These are phyloP conservation scores for Siphlonurus alternatus DNA, from an alignment of 2,888 invertebrate species.

Conservation along the genomic window DNA sequence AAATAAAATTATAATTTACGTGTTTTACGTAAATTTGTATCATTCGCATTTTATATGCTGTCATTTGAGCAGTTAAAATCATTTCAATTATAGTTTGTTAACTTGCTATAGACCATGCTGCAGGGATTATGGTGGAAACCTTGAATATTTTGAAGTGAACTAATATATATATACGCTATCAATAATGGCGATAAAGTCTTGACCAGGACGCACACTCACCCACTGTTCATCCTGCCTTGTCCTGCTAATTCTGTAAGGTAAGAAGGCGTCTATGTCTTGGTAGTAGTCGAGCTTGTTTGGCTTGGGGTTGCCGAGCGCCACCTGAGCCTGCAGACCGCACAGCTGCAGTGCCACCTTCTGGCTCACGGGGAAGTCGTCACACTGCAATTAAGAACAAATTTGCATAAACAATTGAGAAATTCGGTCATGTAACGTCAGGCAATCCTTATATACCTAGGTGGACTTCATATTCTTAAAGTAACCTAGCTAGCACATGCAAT, in stretches of 20 bases:
- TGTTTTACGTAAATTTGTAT: conserved; percentile 8
- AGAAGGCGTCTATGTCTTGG: conserved; percentile 75
- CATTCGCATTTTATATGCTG: background rate
- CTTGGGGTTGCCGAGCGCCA: conserved; percentile 68
- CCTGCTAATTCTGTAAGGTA: conserved; percentile 67
- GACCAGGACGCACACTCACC: too few species aligned
- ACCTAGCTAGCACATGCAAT: background rate
- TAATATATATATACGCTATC: too few species aligned
- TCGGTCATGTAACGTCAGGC: too few species aligned
- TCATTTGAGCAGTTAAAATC: too few species aligned
- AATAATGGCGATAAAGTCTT: too few species aligned
- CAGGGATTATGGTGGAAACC: background rate
- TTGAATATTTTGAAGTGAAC: too few species aligned
- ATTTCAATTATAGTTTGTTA: too few species aligned
- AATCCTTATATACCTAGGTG: background rate
- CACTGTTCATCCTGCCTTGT: conserved; percentile 67
- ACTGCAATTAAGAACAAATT: conserved; percentile 31
- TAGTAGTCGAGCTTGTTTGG: conserved; percentile 71
- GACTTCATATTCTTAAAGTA: background rate
- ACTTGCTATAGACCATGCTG: too few species aligned
- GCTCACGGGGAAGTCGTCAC: conserved; percentile 88
- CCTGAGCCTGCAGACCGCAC: conserved; percentile 88
- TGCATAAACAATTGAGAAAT: background rate
- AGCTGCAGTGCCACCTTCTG: conserved; percentile 87
- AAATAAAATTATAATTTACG: background rate